Percentiles rank a stretch among this genome's conserved stretches.
Evolutionary conservation across 2,888 invertebrate genomes (phyloP).

Genomic region (Drosophila pegasa): DNA sequence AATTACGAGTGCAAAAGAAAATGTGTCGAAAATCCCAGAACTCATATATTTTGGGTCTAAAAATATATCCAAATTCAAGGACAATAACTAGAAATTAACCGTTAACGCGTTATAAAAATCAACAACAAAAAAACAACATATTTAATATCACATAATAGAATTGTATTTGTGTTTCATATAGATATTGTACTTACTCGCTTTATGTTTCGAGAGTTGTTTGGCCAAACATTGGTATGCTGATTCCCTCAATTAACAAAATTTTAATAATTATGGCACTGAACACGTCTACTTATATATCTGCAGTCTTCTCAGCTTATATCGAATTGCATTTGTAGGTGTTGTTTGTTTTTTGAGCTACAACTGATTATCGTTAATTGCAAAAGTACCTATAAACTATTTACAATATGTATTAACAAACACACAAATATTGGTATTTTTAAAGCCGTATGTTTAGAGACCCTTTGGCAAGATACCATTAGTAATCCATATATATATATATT

Average conservation of each 20-base stretch:
- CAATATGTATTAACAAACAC: constrained; percentile 36
- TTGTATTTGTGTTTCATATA: constrained; percentile 61
- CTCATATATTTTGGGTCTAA: constrained; percentile 17
- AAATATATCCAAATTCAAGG: constrained; percentile 66
- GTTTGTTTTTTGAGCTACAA: constrained; percentile 69
- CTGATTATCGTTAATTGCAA: constrained; percentile 65
- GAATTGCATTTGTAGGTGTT: constrained; percentile 72
- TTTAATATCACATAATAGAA: constrained; percentile 42
- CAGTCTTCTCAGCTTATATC: constrained; percentile 65
- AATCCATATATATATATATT: constrained; percentile 28
- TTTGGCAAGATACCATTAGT: constrained; percentile 50
- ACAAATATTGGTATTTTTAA: constrained; percentile 43
- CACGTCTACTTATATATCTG: constrained; percentile 26
- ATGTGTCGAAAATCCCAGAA: constrained; percentile 36
- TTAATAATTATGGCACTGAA: constrained; percentile 28
- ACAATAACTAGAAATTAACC: constrained; percentile 80
- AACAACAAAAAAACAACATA: constrained; percentile 19
- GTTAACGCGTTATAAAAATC: constrained; percentile 55
- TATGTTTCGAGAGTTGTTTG: constrained; percentile 46
- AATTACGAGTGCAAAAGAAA: constrained; percentile 67
- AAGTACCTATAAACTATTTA: constrained; percentile 66
- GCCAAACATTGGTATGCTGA: constrained; percentile 73
- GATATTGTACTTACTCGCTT: constrained; percentile 41
- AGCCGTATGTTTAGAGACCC: constrained; percentile 53
- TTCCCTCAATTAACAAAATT: constrained; percentile 43